Conservation (phyloP, 1,140 invertebrate genomes). For the Atopsyche davidsoni region DNA sequence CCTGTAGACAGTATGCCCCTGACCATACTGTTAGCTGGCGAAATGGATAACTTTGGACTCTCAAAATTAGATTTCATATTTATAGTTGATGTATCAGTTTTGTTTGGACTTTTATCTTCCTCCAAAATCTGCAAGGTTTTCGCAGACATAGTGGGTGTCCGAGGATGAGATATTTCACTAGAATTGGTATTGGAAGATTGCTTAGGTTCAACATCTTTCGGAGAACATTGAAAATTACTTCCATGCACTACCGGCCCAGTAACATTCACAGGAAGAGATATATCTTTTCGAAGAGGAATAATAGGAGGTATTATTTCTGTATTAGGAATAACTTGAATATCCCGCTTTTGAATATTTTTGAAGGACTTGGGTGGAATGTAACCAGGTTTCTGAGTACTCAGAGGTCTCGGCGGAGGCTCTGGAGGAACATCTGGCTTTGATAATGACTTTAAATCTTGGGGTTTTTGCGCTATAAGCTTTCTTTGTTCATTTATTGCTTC, state of each 20-base stretch:
- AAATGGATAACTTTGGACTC: constrained; percentile 20
- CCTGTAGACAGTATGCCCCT: constrained; percentile 40
- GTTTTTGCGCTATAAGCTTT: constrained; percentile 17
- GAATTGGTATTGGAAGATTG: constrained; percentile 12
- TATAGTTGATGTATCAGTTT: constrained; percentile 16
- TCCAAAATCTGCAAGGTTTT: constrained; percentile 27
- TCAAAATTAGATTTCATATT: constrained; percentile 23
- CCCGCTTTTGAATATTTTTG: constrained; percentile 41
- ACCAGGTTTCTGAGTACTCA: constrained; percentile 31
- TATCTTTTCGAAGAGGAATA: constrained; percentile 20
- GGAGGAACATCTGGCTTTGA: constrained; percentile 35
- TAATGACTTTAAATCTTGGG: not conserved
- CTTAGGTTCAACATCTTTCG: constrained; percentile 5
- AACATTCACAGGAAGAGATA: constrained; percentile 12
- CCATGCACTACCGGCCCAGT: no score
- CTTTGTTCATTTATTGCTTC: constrained; percentile 26
- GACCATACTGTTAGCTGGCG: constrained; percentile 31
- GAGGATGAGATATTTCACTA: constrained; percentile 9
- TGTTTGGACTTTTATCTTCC: constrained; percentile 17
- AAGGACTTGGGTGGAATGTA: constrained; percentile 33
- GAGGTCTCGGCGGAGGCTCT: constrained; percentile 40
- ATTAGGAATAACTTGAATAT: constrained; percentile 38
- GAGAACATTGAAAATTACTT: not conserved
- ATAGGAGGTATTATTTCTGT: constrained; percentile 20
- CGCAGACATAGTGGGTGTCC: constrained; percentile 18